Evolutionary conservation across 2,888 invertebrate genomes (phyloP).

Genomic region (Oegoconia quadripuncta): DNA sequence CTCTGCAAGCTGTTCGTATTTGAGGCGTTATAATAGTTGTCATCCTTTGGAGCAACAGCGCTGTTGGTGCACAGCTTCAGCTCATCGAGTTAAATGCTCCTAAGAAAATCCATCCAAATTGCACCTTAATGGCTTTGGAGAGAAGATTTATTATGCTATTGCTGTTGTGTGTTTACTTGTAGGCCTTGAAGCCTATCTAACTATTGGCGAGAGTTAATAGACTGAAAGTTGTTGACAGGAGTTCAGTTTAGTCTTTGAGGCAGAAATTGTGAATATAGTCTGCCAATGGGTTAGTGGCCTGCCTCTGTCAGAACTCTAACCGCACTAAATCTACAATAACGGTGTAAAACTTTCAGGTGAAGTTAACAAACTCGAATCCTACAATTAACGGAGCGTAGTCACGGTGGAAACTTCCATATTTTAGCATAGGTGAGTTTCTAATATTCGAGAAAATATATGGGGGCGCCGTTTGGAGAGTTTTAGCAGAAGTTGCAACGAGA

Average conservation of each 20-base stretch:
- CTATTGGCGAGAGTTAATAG: neutral
- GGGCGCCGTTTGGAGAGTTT: conserved; percentile 45
- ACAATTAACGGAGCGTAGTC: conserved; percentile 57
- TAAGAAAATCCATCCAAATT: no score
- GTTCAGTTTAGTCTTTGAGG: no score
- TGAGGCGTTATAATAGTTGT: no score
- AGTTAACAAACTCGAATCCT: conserved; percentile 62
- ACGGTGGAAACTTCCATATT: conserved; percentile 49
- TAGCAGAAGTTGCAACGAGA: conserved; percentile 48
- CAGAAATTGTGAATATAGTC: conserved; percentile 1
- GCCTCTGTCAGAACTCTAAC: conserved; percentile 43
- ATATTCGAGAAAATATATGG: conserved; percentile 56
- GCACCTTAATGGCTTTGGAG: no score
- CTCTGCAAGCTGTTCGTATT: no score
- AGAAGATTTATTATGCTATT: no score
- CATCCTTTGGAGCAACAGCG: no score
- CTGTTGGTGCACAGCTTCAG: no score
- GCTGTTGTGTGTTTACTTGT: no score
- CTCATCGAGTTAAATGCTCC: no score
- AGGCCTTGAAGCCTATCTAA: no score
- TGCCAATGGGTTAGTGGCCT: conserved; percentile 31
- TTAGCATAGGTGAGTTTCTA: conserved; percentile 60
- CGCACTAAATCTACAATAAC: conserved; percentile 30
- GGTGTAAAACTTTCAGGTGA: conserved; percentile 31
- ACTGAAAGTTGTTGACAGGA: neutral